Evolutionary conservation across 2,888 invertebrate species (phyloP), one percentile per base, ranked within the genome.

Genomic region (Yponomeuta sedellus): DNA sequence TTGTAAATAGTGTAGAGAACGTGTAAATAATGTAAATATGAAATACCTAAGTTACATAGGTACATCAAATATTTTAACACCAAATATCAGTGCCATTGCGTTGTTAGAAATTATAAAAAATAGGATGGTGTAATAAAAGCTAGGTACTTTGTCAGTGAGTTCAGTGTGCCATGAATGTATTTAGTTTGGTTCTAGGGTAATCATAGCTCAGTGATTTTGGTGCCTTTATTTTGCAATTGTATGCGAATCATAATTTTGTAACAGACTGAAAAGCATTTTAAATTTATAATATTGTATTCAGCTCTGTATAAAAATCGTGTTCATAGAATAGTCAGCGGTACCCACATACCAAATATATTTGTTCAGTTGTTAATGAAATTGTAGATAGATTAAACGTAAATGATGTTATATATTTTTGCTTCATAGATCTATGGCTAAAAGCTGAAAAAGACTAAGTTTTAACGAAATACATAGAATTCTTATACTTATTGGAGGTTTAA

Each of bases 11-110:
- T 69, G 71, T 75, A 78, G 67, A 68, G 71, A 16, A 52, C 1
- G 44, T 52, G 74, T 73, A 76, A 73, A 75, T 78, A 70, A 80
- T 72, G 63, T 65, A 80, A 71, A 73, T 73, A 52, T 52, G 16
- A 52, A 52, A 52, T 52, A 16, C 2, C 44, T 52, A 52, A 16
- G 67, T 70, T 59, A 59, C 11, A 59, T 19, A 16, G 67, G 70
- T 59, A 59, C 11, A 59, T 19, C 19, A 65, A 71, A 74, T 56
- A 62, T 68, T n/a, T 70, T 69, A 71, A 80, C 76, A 84, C 84
- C 85, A 85, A 86, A 85, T 82, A 82, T 75, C 81, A 81, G 86
- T 86, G 85, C 85, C 85, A 87, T 86, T 72, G 72, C 76, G 71
- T 71, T 72, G 66, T 65, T 59, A 61, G 66, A 39, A 11, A 57